Evolutionary conservation across 92 coral and sea anemone genomes (phyloP).

Genomic region (Palythoa grandis): DNA sequence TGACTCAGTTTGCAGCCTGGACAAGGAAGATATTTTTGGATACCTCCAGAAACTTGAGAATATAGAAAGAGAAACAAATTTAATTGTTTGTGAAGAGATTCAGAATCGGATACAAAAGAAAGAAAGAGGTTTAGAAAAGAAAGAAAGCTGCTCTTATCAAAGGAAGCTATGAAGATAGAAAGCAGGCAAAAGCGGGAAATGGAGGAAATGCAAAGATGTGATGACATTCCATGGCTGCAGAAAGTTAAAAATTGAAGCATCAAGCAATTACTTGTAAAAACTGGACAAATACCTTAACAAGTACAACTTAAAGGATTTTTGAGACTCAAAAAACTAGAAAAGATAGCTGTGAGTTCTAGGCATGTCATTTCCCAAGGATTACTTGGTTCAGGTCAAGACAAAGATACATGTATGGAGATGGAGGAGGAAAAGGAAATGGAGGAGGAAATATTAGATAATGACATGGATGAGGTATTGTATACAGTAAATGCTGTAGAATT

Average conservation of each 20-base stretch:
- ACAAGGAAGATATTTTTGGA: conserved; percentile 35
- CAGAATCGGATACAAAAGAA: conserved; percentile 37
- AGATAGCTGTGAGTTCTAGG: not conserved
- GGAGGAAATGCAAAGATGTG: no score
- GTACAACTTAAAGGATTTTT: no score
- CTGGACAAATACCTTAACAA: no score
- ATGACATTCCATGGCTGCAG: no score
- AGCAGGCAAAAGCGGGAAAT: no score
- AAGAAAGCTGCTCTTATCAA: no score
- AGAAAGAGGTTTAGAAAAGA: conserved; percentile 16
- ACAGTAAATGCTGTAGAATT: not conserved
- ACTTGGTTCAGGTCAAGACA: not conserved
- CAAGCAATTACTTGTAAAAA: no score
- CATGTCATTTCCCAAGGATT: not conserved
- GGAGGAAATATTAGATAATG: not conserved
- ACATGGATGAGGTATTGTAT: not conserved
- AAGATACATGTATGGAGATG: not conserved
- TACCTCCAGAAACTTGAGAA: conserved; percentile 29
- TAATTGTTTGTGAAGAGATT: conserved; percentile 22
- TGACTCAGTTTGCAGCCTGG: conserved; percentile 44
- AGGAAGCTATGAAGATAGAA: no score
- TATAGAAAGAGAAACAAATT: conserved; percentile 33
- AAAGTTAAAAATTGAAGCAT: no score
- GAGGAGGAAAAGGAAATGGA: no score
- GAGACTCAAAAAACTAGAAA: not conserved